These are phyloP conservation scores for Noctua janthe DNA, from an alignment of 2,888 invertebrate species.

Conservation along the genomic window DNA sequence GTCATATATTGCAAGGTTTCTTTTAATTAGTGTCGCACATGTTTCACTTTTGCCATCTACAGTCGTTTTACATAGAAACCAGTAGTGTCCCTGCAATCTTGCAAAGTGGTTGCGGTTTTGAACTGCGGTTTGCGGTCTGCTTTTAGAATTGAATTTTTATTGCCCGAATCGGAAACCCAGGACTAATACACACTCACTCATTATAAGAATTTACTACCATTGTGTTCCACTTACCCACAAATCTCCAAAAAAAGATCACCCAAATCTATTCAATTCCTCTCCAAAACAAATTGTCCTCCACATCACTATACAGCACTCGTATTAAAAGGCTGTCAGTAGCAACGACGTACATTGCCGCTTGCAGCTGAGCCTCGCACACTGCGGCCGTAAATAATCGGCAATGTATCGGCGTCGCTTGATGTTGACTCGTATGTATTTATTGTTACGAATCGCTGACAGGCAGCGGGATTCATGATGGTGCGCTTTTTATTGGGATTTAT, in stretches of 20 bases:
- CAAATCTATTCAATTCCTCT: constrained; percentile 15
- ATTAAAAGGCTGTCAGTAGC: constrained; percentile 65
- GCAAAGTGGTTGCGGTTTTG: too few relatives aligned
- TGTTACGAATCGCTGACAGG: constrained; percentile 59
- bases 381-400: constrained; percentile 67
- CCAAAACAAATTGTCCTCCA: constrained; percentile 24
- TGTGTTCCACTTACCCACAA: background rate
- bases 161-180: background rate
- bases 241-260: background rate
- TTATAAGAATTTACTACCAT: background rate
- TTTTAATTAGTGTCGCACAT: too few relatives aligned
- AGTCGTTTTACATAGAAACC: too few relatives aligned
- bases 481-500: constrained; percentile 34
- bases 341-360: constrained; percentile 64
- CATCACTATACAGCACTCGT: constrained; percentile 39
- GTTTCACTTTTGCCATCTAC: too few relatives aligned
- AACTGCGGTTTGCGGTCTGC: too few relatives aligned
- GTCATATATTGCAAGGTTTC: too few relatives aligned
- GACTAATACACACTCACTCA: background rate
- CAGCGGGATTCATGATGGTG: constrained; percentile 47
- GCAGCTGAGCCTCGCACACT: constrained; percentile 64
- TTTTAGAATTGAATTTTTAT: too few relatives aligned
- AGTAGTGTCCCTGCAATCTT: too few relatives aligned
- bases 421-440: constrained; percentile 54
- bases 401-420: constrained; percentile 58